phyloP scores from a whole-genome alignment of 1,140 invertebrate genomes.

The Pseudomyrmex concolor region DNA sequence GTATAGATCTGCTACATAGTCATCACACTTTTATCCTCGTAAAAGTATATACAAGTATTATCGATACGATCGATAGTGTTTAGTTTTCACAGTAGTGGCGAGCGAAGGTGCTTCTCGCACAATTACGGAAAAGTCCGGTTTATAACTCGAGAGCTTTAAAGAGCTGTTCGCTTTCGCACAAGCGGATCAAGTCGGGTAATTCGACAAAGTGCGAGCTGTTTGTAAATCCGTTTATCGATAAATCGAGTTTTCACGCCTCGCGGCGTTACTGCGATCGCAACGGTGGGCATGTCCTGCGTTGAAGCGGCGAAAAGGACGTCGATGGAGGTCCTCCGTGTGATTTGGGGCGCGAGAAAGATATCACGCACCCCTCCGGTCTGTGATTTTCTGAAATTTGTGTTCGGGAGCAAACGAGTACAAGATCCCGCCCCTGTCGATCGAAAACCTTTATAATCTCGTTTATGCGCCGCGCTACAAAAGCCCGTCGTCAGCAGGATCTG shows the following conservation, averaged over 20 bases:
- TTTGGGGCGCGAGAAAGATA: slow-evolving; percentile 49
- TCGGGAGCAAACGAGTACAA: not conserved
- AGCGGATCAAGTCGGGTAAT: slow-evolving; percentile 34
- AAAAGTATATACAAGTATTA: slow-evolving; percentile 7
- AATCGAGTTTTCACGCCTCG: slow-evolving; percentile 57
- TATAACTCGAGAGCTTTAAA: slow-evolving; percentile 40
- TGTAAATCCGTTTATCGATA: slow-evolving; percentile 64
- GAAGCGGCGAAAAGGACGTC: slow-evolving; percentile 19
- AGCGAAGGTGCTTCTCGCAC: not conserved
- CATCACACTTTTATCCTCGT: not conserved
- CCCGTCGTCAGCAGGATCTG: slow-evolving; percentile 33
- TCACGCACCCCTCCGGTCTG: not conserved
- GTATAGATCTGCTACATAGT: not conserved
- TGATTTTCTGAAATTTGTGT: slow-evolving; percentile 52
- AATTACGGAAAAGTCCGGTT: slow-evolving; percentile 27
- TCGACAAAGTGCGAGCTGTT: slow-evolving; percentile 48
- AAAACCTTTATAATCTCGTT: slow-evolving; percentile 51
- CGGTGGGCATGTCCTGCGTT: slow-evolving; percentile 28
- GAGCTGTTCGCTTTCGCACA: slow-evolving; percentile 10
- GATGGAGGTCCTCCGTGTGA: slow-evolving; percentile 28
- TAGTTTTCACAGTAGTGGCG: slow-evolving; percentile 14
- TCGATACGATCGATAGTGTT: slow-evolving; percentile 18
- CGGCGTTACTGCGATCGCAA: slow-evolving; percentile 24
- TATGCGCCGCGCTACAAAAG: slow-evolving; percentile 33
- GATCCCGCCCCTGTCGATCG: slow-evolving; percentile 22